Percentiles rank a stretch among this genome's conserved stretches.
phyloP scores from a whole-genome alignment of 92 coral and sea anemone species.

The Desmophyllum pertusum region DNA sequence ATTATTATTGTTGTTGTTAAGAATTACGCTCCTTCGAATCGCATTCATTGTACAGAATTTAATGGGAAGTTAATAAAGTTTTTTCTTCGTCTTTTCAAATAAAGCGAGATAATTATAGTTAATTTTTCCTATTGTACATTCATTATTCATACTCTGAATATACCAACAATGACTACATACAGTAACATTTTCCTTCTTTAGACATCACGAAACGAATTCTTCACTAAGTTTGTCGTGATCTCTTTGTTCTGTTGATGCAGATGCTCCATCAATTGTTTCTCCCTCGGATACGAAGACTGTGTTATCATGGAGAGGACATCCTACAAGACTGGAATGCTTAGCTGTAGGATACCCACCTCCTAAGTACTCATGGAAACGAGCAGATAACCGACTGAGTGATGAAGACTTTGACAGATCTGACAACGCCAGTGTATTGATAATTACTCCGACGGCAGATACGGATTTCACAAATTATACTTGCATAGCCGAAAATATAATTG shows the following conservation, averaged over 20 bases:
- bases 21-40: too few relatives aligned
- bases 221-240: not conserved
- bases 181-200: too few relatives aligned
- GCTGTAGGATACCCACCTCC: constrained; percentile 26
- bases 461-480: constrained; percentile 34
- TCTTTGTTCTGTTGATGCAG: not conserved
- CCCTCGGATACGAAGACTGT: constrained; percentile 4
- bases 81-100: too few relatives aligned
- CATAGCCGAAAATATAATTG: not conserved
- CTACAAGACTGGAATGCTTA: constrained; percentile 7
- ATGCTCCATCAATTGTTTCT: constrained; percentile 8
- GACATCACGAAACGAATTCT: too few relatives aligned
- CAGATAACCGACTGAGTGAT: not conserved
- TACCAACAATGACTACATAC: too few relatives aligned
- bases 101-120: too few relatives aligned
- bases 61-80: too few relatives aligned
- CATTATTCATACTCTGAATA: too few relatives aligned
- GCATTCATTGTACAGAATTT: too few relatives aligned
- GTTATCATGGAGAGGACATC: constrained; percentile 22
- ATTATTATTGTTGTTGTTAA: too few relatives aligned
- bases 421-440: constrained; percentile 11
- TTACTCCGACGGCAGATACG: not conserved
- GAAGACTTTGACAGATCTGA: not conserved
- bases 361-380: constrained; percentile 12
- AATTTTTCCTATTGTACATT: too few relatives aligned